Evolutionary conservation across 2,797 vertebrate species (phyloP).

Genomic region (Enteromius argenteus): DNA sequence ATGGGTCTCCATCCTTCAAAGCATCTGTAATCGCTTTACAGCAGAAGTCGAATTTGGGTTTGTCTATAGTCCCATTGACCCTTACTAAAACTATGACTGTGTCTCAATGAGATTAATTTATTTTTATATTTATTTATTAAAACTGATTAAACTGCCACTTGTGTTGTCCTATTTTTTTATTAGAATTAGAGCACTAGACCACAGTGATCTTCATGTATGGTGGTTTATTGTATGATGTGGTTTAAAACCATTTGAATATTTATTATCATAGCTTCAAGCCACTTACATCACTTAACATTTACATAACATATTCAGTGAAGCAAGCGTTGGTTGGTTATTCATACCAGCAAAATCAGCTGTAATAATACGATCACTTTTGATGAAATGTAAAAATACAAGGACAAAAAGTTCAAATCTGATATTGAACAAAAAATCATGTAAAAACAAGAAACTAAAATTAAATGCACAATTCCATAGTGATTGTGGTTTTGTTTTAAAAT

Average conservation of each 20-base stretch:
- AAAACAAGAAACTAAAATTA: not conserved
- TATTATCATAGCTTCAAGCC: slow-evolving; percentile 54
- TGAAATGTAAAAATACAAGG: slow-evolving; percentile 22
- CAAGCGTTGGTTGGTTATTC: not conserved
- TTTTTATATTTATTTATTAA: slow-evolving; percentile 88
- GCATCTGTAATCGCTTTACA: slow-evolving; percentile 39
- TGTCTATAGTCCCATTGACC: slow-evolving; percentile 66
- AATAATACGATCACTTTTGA: not conserved
- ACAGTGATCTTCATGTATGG: slow-evolving; percentile 3
- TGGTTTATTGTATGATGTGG: not conserved
- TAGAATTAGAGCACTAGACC: not conserved
- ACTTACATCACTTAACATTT: slow-evolving; percentile 49
- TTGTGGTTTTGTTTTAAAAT: slow-evolving; percentile 1
- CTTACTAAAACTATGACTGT: slow-evolving; percentile 73
- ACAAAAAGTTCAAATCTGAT: slow-evolving; percentile 24
- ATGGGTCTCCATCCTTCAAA: slow-evolving; percentile 49
- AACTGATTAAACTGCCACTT: slow-evolving; percentile 68
- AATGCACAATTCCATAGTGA: not conserved
- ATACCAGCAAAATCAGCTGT: not conserved
- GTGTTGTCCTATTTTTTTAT: slow-evolving; percentile 52
- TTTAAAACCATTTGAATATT: slow-evolving; percentile 26
- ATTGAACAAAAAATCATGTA: not conserved
- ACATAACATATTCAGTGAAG: slow-evolving; percentile 26
- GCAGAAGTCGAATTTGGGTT: slow-evolving; percentile 65
- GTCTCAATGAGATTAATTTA: slow-evolving; percentile 75